Evolutionary conservation across 1,140 invertebrate genomes (phyloP), one percentile per base, ranked within the genome.

Genomic region (Melipona quadrifasciata): DNA sequence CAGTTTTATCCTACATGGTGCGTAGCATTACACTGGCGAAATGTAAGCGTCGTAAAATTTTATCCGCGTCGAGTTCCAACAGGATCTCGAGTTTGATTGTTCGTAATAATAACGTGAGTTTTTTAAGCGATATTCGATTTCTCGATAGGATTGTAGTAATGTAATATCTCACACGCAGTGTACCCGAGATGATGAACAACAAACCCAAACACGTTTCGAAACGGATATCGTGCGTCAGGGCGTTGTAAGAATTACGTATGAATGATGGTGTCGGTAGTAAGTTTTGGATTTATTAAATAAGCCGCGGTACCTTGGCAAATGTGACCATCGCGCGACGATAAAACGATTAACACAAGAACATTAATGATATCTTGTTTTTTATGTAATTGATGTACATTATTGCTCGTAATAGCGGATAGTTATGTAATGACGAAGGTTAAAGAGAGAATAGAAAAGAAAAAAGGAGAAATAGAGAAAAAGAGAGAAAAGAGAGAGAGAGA

Each of bases 371-470:
- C 89, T 92, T 92, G 87, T 93, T 93, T 93, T 93, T 85, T 92
- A 92, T 91, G 89, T 92, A 91, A 92, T 92, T 90, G 88, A 90
- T 93, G 91, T 93, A 93, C 91, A 92, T 93, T 93, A 92, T 91
- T 92, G 89, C 87, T 90, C 87, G 86, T 92, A 91, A 88, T 91
- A 90, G 88, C 87, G 79, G 58, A 89, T 88, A 87, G 87, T 77
- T 78, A 85, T 70, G 78, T 89, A 88, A 90, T 90, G 88, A 90
- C 83, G 78, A 86, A 57, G 65, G 75, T 83, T 78, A 58, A 53
- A 82, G 17, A 57, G 51, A 47, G 61, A 21, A 39, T 75, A 72
- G 11, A 67, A 6, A 12, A 57, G 21, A 71, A 47, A n/a, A 12
- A 64, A 19, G 55, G 19, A 67, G 34, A 34, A 14, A n/a, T 4